These are phyloP conservation scores for Adelosebastes latens DNA, from an alignment of 2,797 vertebrate genomes.

Conservation along the genomic window DNA sequence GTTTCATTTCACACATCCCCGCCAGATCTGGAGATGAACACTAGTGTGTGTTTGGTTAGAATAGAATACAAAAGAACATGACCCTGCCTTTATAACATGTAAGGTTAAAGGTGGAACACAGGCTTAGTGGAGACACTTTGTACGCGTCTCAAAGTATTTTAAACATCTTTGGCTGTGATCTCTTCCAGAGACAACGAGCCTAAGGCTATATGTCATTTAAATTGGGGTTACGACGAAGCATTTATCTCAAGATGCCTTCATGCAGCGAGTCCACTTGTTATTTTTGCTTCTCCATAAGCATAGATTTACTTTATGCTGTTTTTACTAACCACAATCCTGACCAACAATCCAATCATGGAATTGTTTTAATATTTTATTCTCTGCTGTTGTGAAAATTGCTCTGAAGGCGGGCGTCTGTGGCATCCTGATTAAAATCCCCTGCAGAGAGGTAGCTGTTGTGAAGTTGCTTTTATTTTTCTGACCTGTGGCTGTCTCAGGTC, in stretches of 20 bases:
- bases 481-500: background rate
- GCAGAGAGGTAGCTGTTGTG: background rate
- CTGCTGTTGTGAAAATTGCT: slow-evolving; percentile 17
- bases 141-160: background rate
- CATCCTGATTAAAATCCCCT: slow-evolving; percentile 47
- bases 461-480: slow-evolving; percentile 8
- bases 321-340: slow-evolving; percentile 16
- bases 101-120: background rate
- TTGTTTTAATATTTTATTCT: slow-evolving; percentile 18
- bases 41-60: background rate
- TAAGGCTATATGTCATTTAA: slow-evolving; percentile 38
- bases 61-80: background rate
- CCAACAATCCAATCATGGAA: slow-evolving; percentile 58
- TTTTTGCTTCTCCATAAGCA: background rate
- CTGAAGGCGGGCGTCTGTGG: slow-evolving; percentile 19
- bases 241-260: slow-evolving; percentile 57
- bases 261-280: slow-evolving; percentile 1
- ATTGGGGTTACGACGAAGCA: slow-evolving; percentile 66
- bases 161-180: slow-evolving; percentile 10
- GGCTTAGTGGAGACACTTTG: background rate
- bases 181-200: background rate
- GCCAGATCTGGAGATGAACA: slow-evolving; percentile 25
- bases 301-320: slow-evolving; percentile 43
- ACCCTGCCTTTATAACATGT: background rate
- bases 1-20: slow-evolving; percentile 52